Evolutionary conservation across 92 coral and sea anemone species (phyloP), one percentile per base, ranked within the genome.

Genomic region (Blastomussa wellsi): DNA sequence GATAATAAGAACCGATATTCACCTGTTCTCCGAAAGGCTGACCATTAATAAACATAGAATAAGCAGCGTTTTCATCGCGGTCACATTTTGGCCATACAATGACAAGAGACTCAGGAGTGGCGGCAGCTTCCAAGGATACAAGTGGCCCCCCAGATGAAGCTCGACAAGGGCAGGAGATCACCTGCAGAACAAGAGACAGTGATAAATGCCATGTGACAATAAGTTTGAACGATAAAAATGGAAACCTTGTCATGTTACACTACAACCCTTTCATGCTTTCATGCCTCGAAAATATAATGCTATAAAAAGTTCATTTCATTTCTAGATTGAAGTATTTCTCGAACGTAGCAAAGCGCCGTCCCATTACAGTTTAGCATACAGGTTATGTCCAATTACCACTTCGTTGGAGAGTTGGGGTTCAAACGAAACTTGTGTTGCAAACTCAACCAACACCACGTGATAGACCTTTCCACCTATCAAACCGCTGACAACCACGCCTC

Each of bases 21-120:
- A 90, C 98, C 93, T 92, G 92, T 19, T 91, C 95, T 53, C 88
- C 91, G 86, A 90, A 92, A 52, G 92, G 95, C n/a, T 88, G 90
- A 5, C 95, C 95, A 72, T 94, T 86, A 28, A 90, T 55, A 24
- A 90, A 79, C n/a, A 94, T 84, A 17, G 92, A 80, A 66, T 88
- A 90, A 26, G 81, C 70, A 36, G 80, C 38, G 47, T 47, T 74
- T 31, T 69, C 83, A 44, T 31, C 26, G 26, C 81, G 77, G 76
- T 87, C 88, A 77, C 85, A 78, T 53, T 81, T 72, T 39, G 98
- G 86, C 98, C 98, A 94, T 68, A 93, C 85, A 76, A 94, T 88
- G 77, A 88, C 90, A n/a, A 94, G 85, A 44, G 98, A 94, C 82
- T 90, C 88, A 53, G 90, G 84, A 47, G 89, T 89, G 77, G 81